Base-by-base conservation (phyloP, 2,797 vertebrate genomes). In the Poecilia velifera region DNA sequence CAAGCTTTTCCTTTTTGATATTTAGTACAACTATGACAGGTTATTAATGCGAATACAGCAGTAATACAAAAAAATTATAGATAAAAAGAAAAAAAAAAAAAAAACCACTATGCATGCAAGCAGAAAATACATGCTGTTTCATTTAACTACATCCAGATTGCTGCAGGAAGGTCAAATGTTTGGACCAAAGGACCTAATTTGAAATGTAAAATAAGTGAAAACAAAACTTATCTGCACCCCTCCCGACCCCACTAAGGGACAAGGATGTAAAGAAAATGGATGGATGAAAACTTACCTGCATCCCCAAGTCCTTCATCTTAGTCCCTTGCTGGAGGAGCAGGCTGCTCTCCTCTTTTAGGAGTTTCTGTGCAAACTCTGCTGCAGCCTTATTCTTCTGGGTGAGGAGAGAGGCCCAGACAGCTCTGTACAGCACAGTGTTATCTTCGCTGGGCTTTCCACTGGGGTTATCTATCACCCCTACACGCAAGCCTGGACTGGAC, bases 391-490 rank as follows among this genome's bases (percentile, higher is more conserved):
- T 97, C 93, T 96, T 97, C 93, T 98, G 98, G 18, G 97, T 99
- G 87, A 98, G 95, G 81, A 99, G 96, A 85, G 97, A 94, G 36
- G 97, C 92, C 97, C 97, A 96, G 91, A 98, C 92, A 89, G 96
- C 98, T 93, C 97, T 95, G 90, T 97, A 97, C 92, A 98, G 87
- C 84, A 87, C 82, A 31, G 97, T 98, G 92, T 94, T 98, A 73
- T 97, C 97, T 92, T 97, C 96, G 8, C 89, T 96, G 92, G 97
- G 95, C 92, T 97, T 97, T 91, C 95, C 94, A 57, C 92, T 88
- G 86, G 97, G 98, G 94, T 99, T 99, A 95, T 96, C 96, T 92
- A 99, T 95, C 95, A 99, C 89, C 36, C 97, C 98, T 53, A 99
- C 47, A 36, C 98, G 97, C 75, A 96, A 90, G 85, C 94, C 96